These are phyloP conservation scores for Leptinotarsa juncta DNA, from an alignment of 2,888 invertebrate genomes.

Conservation along the genomic window DNA sequence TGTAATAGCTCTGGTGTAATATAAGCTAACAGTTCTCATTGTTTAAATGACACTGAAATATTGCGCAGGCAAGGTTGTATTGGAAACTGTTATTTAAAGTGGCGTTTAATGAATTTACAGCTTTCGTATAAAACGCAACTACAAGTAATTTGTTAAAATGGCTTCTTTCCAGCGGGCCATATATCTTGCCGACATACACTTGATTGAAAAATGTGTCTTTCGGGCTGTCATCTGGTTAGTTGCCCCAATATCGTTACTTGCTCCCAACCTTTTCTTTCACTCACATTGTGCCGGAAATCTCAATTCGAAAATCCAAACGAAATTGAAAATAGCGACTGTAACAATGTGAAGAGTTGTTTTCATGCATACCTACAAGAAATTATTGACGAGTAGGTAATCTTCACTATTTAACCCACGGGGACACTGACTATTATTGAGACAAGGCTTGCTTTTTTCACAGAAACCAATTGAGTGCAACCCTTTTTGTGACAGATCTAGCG, in stretches of 20 bases:
- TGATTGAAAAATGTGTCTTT: conserved; percentile 8
- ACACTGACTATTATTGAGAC: too few species aligned
- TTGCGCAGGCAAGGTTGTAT: conserved; percentile 12
- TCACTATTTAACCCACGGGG: too few species aligned
- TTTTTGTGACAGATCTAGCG: too few species aligned
- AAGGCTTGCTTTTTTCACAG: too few species aligned
- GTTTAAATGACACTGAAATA: conserved; percentile 14
- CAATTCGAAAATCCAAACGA: not conserved
- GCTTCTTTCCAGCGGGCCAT: not conserved
- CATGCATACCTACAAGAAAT: too few species aligned
- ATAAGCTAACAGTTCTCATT: conserved; percentile 15
- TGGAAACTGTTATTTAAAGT: conserved; percentile 12
- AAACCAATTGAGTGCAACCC: too few species aligned
- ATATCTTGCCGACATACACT: not conserved
- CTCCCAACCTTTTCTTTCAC: not conserved
- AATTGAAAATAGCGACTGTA: not conserved
- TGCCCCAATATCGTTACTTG: not conserved
- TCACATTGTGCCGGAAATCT: not conserved
- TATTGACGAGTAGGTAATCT: too few species aligned
- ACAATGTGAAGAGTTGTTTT: too few species aligned
- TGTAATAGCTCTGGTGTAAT: conserved; percentile 12
- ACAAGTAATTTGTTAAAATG: conserved; percentile 12
- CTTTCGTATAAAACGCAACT: conserved; percentile 10
- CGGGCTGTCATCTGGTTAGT: not conserved
- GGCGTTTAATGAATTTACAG: conserved; percentile 11